Conservation (phyloP, 2,797 vertebrate species). For the Thamnophis elegans region DNA sequence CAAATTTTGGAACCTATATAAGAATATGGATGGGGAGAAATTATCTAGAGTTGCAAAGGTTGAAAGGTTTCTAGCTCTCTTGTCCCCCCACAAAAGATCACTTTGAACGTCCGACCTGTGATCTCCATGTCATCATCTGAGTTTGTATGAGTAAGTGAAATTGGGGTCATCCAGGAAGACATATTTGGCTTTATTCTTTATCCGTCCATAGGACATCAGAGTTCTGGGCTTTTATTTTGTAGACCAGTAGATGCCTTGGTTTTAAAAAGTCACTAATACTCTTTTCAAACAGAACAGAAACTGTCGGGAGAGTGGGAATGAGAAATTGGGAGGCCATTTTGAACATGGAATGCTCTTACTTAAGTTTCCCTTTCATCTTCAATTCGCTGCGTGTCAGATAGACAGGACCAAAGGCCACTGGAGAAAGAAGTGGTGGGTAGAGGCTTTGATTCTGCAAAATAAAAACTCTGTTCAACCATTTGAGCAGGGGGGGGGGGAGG, state of each 20-base stretch:
- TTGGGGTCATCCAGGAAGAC: background rate
- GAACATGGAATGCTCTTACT: background rate
- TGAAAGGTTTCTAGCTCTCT: background rate
- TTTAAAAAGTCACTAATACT: background rate
- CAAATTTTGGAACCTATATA: background rate
- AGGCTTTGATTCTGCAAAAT: background rate
- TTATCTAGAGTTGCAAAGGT: background rate
- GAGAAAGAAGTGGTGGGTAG: background rate
- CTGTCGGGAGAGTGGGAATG: no score
- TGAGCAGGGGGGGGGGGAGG: no score
- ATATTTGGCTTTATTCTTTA: background rate
- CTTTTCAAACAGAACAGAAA: background rate
- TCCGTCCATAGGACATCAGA: background rate
- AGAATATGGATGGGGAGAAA: background rate
- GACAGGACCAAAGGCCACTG: background rate
- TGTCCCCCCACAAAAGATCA: background rate
- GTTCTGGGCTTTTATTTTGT: background rate
- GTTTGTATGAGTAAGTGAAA: background rate
- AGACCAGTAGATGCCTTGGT: background rate
- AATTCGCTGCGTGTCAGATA: background rate
- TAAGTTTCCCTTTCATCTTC: background rate
- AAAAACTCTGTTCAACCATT: background rate
- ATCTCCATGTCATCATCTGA: background rate
- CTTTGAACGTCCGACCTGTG: background rate
- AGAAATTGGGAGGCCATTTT: background rate